Evolutionary conservation across 2,888 invertebrate genomes (phyloP).

Genomic region (Acrobeloides nanus): DNA sequence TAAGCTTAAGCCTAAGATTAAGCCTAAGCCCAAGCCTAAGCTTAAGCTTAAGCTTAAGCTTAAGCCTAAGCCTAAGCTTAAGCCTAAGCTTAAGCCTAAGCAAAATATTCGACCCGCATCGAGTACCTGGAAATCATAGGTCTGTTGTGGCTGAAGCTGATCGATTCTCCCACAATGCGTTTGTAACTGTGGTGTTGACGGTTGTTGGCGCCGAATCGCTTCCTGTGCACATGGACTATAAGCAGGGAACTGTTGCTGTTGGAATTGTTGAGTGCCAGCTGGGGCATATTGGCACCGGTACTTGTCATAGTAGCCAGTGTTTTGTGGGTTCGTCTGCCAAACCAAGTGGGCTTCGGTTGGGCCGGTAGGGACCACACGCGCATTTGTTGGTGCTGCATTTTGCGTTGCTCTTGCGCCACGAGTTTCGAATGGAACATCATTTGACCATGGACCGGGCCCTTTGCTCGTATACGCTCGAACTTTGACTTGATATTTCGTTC

Average conservation of each 20-base stretch:
- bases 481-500: constrained; percentile 45
- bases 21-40: no score
- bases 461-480: constrained; percentile 50
- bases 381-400: constrained; percentile 15
- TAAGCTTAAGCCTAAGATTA: no score
- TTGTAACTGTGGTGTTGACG: constrained; percentile 40
- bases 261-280: constrained; percentile 33
- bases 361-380: constrained; percentile 43
- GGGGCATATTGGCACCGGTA: constrained; percentile 46
- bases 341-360: constrained; percentile 47
- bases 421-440: constrained; percentile 44
- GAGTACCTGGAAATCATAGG: constrained; percentile 50
- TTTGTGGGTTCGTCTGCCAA: constrained; percentile 47
- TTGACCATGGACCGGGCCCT: constrained; percentile 53
- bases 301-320: constrained; percentile 47
- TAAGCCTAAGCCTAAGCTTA: no score
- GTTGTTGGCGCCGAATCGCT: constrained; percentile 41
- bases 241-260: constrained; percentile 46
- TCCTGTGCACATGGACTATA: constrained; percentile 43
- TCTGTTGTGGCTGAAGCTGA: constrained; percentile 41
- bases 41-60: no score
- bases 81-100: no score
- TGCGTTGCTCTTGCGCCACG: constrained; percentile 10
- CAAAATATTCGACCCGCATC: constrained; percentile 3
- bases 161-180: constrained; percentile 49